These are phyloP conservation scores for Oegoconia quadripuncta DNA, from an alignment of 2,888 invertebrate genomes.

Conservation along the genomic window DNA sequence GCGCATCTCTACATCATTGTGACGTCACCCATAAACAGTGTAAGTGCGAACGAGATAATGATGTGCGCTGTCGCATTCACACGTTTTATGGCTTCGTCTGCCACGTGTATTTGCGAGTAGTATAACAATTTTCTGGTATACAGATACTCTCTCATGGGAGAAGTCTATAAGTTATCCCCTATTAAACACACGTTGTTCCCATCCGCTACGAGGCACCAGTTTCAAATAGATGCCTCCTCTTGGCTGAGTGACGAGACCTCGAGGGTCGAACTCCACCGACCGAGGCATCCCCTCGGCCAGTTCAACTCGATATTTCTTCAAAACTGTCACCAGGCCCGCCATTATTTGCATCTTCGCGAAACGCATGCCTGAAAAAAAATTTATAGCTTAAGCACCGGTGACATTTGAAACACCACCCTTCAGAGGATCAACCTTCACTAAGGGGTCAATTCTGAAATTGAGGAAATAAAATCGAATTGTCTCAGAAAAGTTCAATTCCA, in stretches of 20 bases:
- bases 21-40: too few species aligned
- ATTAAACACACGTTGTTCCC: conserved; percentile 9
- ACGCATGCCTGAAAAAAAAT: conserved; percentile 25
- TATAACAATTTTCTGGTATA: too few species aligned
- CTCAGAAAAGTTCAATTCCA: too few species aligned
- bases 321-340: conserved; percentile 35
- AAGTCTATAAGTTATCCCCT: conserved; percentile 7
- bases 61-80: too few species aligned
- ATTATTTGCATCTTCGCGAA: conserved; percentile 43
- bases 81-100: too few species aligned
- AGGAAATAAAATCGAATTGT: too few species aligned
- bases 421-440: not conserved
- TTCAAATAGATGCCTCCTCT: not conserved
- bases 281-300: conserved; percentile 28
- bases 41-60: too few species aligned
- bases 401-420: not conserved
- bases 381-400: not conserved
- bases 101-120: too few species aligned
- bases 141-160: too few species aligned
- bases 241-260: conserved; percentile 9
- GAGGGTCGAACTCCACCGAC: conserved; percentile 26
- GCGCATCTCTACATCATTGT: too few species aligned
- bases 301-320: conserved; percentile 37
- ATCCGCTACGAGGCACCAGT: not conserved
- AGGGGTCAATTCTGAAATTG: too few species aligned